phyloP scores from a whole-genome alignment of 2,888 invertebrate species.

The Mesorhabditis belari region DNA sequence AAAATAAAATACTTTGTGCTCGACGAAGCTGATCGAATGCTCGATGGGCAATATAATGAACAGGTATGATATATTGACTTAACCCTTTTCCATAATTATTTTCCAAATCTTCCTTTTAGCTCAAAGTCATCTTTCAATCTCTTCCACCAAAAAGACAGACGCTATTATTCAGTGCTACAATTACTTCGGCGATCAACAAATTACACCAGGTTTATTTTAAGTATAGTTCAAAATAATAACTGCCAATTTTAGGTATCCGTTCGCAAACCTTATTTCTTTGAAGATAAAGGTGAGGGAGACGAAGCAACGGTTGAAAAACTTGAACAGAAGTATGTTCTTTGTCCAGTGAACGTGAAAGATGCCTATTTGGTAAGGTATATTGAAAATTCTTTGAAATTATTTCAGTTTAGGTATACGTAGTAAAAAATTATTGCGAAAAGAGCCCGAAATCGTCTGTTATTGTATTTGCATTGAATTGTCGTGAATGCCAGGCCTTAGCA shows the following conservation, averaged over 20 bases:
- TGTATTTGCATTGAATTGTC: conserved; percentile 86
- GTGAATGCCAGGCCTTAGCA: conserved; percentile 50
- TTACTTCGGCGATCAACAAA: conserved; percentile 74
- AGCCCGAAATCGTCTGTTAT: conserved; percentile 76
- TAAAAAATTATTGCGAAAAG: conserved; percentile 67
- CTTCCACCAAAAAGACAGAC: conserved; percentile 58
- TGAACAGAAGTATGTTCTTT: conserved; percentile 76
- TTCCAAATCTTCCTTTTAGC: conserved; percentile 50
- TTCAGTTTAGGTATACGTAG: conserved; percentile 32
- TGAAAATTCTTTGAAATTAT: background rate
- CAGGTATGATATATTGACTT: conserved; percentile 39
- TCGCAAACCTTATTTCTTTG: conserved; percentile 58
- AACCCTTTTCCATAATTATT: background rate
- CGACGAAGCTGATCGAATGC: conserved; percentile 88
- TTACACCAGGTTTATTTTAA: conserved; percentile 65
- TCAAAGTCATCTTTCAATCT: conserved; percentile 70
- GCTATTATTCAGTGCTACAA: conserved; percentile 69
- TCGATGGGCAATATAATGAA: conserved; percentile 57
- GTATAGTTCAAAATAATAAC: background rate
- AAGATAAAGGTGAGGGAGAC: conserved; percentile 57
- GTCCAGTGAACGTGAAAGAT: conserved; percentile 75
- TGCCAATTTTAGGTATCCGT: conserved; percentile 36
- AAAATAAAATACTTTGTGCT: conserved; percentile 78
- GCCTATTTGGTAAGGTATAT: conserved; percentile 48
- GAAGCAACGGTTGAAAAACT: conserved; percentile 68